Evolutionary conservation across 2,888 invertebrate genomes (phyloP).

Genomic region (Lasioglossum villosulum): DNA sequence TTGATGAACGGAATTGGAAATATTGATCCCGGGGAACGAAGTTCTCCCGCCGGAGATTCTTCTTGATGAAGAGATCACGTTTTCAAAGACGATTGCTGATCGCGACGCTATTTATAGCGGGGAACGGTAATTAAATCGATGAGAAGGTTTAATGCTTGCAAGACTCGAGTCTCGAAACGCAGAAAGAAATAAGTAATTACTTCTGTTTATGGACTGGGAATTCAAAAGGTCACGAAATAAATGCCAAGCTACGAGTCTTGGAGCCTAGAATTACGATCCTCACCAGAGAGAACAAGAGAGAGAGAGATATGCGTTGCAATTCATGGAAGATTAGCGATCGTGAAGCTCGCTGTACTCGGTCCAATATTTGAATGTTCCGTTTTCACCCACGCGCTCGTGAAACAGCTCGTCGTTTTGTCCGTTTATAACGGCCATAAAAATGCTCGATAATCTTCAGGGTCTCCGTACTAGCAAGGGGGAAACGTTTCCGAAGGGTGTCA

Average conservation of each 20-base stretch:
- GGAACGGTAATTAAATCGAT: neutral
- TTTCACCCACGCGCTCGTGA: neutral
- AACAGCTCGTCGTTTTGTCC: neutral
- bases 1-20: neutral
- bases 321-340: neutral
- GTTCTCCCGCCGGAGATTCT: neutral
- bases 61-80: neutral
- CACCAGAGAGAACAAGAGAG: neutral
- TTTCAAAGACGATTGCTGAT: neutral
- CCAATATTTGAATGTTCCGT: neutral
- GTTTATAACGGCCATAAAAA: slow-evolving; percentile 10
- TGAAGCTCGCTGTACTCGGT: neutral
- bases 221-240: neutral
- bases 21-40: neutral
- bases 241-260: neutral
- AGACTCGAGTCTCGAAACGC: neutral
- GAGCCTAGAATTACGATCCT: neutral
- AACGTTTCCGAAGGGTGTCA: neutral
- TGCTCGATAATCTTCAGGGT: slow-evolving; percentile 2
- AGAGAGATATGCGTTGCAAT: neutral
- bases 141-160: neutral
- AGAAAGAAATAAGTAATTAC: neutral
- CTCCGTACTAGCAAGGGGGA: neutral
- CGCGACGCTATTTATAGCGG: neutral
- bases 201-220: neutral